Base-by-base conservation (phyloP, 2,888 invertebrate species). In the Macrostomum cliftonense region DNA sequence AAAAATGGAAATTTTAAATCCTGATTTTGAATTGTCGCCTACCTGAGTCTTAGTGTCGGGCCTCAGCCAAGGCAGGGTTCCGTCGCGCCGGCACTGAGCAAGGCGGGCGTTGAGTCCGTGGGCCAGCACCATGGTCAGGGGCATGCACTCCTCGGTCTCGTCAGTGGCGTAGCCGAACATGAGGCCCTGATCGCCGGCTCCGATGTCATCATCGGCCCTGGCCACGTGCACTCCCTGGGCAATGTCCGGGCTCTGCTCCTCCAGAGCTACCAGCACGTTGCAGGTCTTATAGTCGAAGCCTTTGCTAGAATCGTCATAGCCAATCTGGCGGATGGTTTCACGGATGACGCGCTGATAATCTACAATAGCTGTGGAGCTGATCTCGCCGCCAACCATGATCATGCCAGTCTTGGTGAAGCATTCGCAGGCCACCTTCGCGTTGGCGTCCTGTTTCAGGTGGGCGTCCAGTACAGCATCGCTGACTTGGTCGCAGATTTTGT, bases 361-460 rank as follows among this genome's bases (percentile, higher is more conserved):
- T 52, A 97, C 85, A 57, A 82, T 80, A 16, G 93, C 95, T 72
- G 86, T 88, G 13, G 95, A 95, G 58, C 93, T 91, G 60, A 99
- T 95, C 77, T 97, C 97, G 53, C 97, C 97, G 68, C 89, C 89
- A 52, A 99, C 76, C 63, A 99, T 75, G 58, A 99, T 82, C 93
- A 97, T 93, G 54, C 97, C 97, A 55, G 97, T 97, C 74, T 97
- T 99, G 40, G 93, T 87, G 46, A 93, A 89, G 28, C 91, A 88
- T 78, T 97, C 91, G 71, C 93, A 93, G 57, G 93, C 93, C 55
- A 93, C 91, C 78, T 89, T 91, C 49, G 91, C 88, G 71, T 89
- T 78, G 37, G 89, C 88, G 73, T 93, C 91, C 74, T 88, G 86
- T 65, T 76, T 77, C 58, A 93, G 74, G 75, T 91, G 88, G 81